Evolutionary conservation across 2,113 vertebrate genomes (phyloP), one percentile per base, ranked within the genome.

Genomic region (Pedetes capensis): DNA sequence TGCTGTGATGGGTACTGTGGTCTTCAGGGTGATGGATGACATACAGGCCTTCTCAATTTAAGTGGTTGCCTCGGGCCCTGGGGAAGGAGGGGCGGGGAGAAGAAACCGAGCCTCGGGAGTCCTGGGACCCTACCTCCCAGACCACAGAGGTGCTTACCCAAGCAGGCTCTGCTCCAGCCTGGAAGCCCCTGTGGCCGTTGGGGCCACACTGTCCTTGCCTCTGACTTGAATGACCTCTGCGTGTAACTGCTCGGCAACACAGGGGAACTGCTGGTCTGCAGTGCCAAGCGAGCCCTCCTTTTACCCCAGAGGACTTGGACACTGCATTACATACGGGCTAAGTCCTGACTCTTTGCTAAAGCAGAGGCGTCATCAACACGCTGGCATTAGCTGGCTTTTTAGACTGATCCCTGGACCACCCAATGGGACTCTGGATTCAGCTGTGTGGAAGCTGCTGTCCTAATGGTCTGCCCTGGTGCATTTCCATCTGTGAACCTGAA

Each of bases 21-120:
- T 90, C 94, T 91, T 93, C 49, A 83, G 96, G 89, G 95, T 76
- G 74, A 81, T 95, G 96, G 74, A 81, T 95, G 96, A 85, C 51
- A 13, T 34, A 34, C n/a, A 72, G 82, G 75, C 61, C 80, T 95
- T 95, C 89, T 87, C 71, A 27, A n/a, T 92, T 82, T 93, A 0
- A 0, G 53, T 64, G 16, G 37, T 69, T 39, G 37, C 49, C 57
- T 61, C 5, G 2, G n/a, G 55, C 3, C 34, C 49, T 11, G 32
- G 44, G 20, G 18, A 37, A 51, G 12, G n/a, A 51, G 12, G n/a
- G 39, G 10, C 3, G 59, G 25, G 27, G 57, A n/a, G 44, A 4
- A 12, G 39, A 8, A 39, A 22, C 12, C 4, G 8, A 13, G 27
- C 32, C 17, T 22, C 0, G 8, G 44, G 63, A 20, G 27, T 51